Evolutionary conservation across 2,888 invertebrate genomes (phyloP), one percentile per base, ranked within the genome.

Genomic region (Scaeva pyrastri): DNA sequence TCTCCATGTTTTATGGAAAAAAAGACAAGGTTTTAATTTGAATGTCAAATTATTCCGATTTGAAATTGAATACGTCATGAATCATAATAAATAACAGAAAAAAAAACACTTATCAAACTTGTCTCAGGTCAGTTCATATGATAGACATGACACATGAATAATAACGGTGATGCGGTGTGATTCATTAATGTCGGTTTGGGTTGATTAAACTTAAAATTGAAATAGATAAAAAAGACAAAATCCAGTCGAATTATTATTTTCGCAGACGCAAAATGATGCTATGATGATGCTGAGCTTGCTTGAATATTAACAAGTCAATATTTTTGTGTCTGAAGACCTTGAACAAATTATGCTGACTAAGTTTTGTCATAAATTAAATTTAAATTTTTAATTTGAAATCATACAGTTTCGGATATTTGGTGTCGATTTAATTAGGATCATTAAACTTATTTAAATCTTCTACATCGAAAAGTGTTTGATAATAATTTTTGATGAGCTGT

Each of bases 191-290:
- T n/a, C n/a, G 31, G 16, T 64, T 62, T 16, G 26, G 31, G 45
- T 64, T 64, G 45, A 64, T 31, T 64, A 43, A 45, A 64, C 64
- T 64, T 31, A n/a, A 26, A 55, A 55, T 1, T n/a, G n/a, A n/a
- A n/a, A n/a, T n/a, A n/a, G n/a, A n/a, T n/a, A n/a, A 14, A 41
- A 23, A 43, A 43, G 7, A 5, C 3, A 43, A 64, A 62, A 10
- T 11, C 12, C 64, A 21, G 7, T 41, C 21, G 23, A 2, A 26
- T 26, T 7, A 26, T 26, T 7, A 19, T 26, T 26, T 64, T 26
- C 31, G 45, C 31, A 64, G 45, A 64, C 64, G 6, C 5, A 31
- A 31, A 26, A n/a, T 45, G 26, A 6, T 64, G 64, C n/a, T n/a
- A n/a, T n/a, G 45, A 26, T 64, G 64, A 45, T 45, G 64, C 26